These are phyloP conservation scores for Eristalis tenax DNA, from an alignment of 2,888 invertebrate species.

Conservation along the genomic window DNA sequence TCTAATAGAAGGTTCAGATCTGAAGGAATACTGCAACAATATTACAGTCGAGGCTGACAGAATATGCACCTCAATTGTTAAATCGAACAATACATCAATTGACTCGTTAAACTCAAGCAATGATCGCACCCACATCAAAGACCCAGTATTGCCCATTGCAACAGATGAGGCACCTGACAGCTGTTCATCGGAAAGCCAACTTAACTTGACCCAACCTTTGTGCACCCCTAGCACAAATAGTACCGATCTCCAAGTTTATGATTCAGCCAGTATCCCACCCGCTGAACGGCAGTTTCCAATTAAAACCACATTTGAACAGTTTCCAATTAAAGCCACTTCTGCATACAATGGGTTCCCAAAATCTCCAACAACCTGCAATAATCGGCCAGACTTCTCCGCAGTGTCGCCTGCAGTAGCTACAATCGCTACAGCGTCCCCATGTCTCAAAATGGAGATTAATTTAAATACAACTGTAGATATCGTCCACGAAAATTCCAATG, in stretches of 20 bases:
- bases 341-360: conserved; percentile 37
- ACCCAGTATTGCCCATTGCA: not conserved
- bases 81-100: conserved; percentile 2
- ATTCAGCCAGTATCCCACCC: not conserved
- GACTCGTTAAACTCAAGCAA: conserved; percentile 4
- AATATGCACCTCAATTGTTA: conserved; percentile 1
- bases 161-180: not conserved
- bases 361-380: conserved; percentile 14
- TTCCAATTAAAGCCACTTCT: not conserved
- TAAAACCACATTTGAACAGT: not conserved
- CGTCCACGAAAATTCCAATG: conserved; percentile 18
- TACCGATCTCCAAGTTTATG: not conserved
- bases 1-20: not conserved
- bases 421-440: not conserved
- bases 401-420: not conserved
- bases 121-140: conserved; percentile 20
- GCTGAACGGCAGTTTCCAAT: conserved; percentile 39
- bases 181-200: not conserved
- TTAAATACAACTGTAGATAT: conserved; percentile 19
- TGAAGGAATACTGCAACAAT: conserved; percentile 43
- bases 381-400: conserved; percentile 9
- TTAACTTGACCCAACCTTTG: not conserved
- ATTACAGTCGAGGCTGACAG: conserved; percentile 43
- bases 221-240: not conserved
- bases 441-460: not conserved